phyloP scores from a whole-genome alignment of 2,113 vertebrate genomes.

The Petroica traversi region DNA sequence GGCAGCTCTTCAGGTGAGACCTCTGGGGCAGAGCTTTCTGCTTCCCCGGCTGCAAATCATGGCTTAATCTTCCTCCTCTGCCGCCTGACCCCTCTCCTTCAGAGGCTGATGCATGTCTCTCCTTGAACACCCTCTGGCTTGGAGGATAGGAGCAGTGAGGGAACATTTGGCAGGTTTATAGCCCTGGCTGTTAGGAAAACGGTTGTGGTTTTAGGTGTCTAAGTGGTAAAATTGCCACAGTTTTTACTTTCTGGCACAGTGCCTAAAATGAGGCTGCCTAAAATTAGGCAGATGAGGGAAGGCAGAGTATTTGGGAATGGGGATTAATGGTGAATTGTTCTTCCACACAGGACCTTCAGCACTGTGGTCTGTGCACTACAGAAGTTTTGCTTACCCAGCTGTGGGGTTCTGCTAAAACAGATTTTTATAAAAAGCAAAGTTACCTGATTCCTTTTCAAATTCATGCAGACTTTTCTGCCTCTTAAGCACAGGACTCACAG shows the following conservation, averaged over 20 bases:
- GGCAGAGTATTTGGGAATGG: not conserved
- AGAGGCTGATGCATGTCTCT: slow-evolving; percentile 12
- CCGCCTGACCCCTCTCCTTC: not conserved
- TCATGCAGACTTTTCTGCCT: not conserved
- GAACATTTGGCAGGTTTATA: not conserved
- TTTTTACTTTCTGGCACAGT: not conserved
- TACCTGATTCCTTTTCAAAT: not conserved
- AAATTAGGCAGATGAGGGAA: not conserved
- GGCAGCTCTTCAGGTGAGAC: slow-evolving; percentile 36
- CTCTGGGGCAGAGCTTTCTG: not conserved
- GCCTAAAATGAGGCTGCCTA: not conserved
- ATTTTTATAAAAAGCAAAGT: no score
- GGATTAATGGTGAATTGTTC: not conserved
- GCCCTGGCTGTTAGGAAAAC: not conserved
- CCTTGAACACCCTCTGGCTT: slow-evolving; percentile 29
- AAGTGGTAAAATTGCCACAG: not conserved
- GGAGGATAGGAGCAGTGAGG: not conserved
- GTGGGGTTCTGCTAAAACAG: not conserved
- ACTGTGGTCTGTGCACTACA: not conserved
- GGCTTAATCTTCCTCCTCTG: slow-evolving; percentile 16
- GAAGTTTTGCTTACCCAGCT: not conserved
- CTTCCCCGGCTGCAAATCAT: not conserved
- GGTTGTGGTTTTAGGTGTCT: not conserved
- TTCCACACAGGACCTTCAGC: not conserved
- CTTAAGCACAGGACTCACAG: not conserved